Evolutionary conservation across 2,797 vertebrate genomes (phyloP), one percentile per base, ranked within the genome.

Genomic region (Hozukius guyotensis): DNA sequence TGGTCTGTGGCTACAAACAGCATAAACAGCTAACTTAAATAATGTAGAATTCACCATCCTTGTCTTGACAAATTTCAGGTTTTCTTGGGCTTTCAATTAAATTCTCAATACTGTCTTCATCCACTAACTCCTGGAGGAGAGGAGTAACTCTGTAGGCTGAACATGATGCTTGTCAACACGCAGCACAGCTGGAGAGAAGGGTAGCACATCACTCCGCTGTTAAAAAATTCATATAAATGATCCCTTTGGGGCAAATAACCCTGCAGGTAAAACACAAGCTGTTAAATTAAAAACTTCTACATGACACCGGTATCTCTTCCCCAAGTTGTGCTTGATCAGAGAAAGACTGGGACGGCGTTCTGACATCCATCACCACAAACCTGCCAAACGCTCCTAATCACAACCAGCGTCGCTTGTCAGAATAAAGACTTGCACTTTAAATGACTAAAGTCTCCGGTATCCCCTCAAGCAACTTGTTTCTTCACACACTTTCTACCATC

Each of bases 201-300:
- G n/a, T 77, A 56, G 68, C 7, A 52, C 53, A 63, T 79, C 27
- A 42, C n/a, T 42, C 24, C 1, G 2, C 42, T 55, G 73, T 76
- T 81, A 36, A 80, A 80, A 56, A 64, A 87, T 71, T 76, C 32
- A 69, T 38, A 52, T 18, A 24, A 77, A 83, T 64, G 7, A 82
- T 83, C 64, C 46, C 72, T 80, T 61, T 67, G 66, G 55, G 73
- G 36, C 46, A 64, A 81, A 82, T 78, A 81, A 22, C 77, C 63
- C 75, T 72, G 65, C 65, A 86, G 84, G 77, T 68, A 88, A 82
- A 88, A 87, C 49, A 83, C 55, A 83, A 69, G 70, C 80, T 81
- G 75, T 70, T 82, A 63, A 89, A 86, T 81, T 71, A 81, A 72
- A 84, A 78, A 81, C 61, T 32, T 79, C 67, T 13, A 46, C 67